Evolutionary conservation across 1,140 invertebrate genomes (phyloP), one percentile per base, ranked within the genome.

Genomic region (Hylaeus volcanicus): DNA sequence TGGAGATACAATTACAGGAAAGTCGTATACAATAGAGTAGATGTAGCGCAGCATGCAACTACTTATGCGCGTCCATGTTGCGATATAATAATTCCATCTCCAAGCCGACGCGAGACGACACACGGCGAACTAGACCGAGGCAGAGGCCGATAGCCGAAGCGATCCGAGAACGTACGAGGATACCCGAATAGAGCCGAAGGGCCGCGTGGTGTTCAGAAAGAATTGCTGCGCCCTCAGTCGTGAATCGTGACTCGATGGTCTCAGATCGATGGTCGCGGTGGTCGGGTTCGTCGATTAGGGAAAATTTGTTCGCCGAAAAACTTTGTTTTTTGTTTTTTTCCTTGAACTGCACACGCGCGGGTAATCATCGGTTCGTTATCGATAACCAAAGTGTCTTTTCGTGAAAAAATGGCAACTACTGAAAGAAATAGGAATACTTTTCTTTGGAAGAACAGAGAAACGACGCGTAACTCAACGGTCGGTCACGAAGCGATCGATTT

Each of bases 151-250:
- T 61, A 56, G n/a, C 63, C 75, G 63, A 81, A 66, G 60, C 9
- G 15, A 43, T 9, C 45, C 79, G 69, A 63, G 43, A 69, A 48
- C 9, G n/a, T 41, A 43, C 83, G 84, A 82, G 72, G 51, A 53
- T 53, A 55, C 8, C n/a, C 84, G 83, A 85, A 56, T 11, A 14
- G 8, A 45, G 11, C 64, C 83, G 83, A 86, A 78, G 66, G 60
- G 69, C 55, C 69, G 78, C 82, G 77, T 73, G 82, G 68, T 71
- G 56, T 53, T 56, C 26, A 11, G 9, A 48, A 72, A 51, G 75
- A 84, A 78, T 63, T 37, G 39, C 56, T 74, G 66, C 58, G 45
- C 61, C 73, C 65, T 79, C 75, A 70, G 76, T 84, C 61, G 76
- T 48, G 45, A 48, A 5, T 48, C 26, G 26, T 74, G 81, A 48